A percentile compares a stretch with the other conserved stretches of the same genome.
These are phyloP conservation scores for Semaprochilodus insignis DNA, from an alignment of 2,797 vertebrate genomes.

Conservation along the genomic window DNA sequence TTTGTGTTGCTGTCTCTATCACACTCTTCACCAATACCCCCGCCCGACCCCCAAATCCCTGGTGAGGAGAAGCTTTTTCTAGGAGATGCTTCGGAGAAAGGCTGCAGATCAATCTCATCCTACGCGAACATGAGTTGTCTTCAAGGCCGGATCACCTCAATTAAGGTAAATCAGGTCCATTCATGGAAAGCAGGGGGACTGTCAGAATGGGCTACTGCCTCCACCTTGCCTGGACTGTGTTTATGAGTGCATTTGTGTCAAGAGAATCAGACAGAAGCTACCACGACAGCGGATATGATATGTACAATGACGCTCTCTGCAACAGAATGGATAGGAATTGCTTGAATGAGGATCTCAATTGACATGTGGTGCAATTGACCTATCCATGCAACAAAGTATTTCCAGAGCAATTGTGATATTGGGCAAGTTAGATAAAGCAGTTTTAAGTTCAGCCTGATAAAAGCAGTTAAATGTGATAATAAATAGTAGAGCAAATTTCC, in stretches of 20 bases:
- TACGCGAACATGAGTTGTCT: constrained; percentile 28
- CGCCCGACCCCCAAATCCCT: constrained; percentile 21
- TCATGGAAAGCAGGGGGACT: constrained; percentile 28
- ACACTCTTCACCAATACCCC: neutral
- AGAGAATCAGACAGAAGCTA: neutral
- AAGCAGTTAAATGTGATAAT: too few relatives aligned
- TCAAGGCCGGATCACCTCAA: constrained; percentile 50
- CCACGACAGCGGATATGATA: neutral
- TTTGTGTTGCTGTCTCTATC: constrained; percentile 27
- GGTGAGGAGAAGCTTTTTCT: constrained; percentile 34
- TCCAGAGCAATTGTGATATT: neutral
- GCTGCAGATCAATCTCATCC: constrained; percentile 39
- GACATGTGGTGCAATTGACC: neutral
- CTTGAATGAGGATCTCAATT: neutral
- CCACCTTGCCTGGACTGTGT: constrained; percentile 13
- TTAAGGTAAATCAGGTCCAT: constrained; percentile 54
- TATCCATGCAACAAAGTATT: neutral
- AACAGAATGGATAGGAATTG: neutral
- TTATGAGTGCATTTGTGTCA: neutral
- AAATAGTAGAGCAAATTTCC: neutral
- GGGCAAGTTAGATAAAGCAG: neutral
- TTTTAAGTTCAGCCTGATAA: too few relatives aligned
- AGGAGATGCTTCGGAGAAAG: constrained; percentile 30
- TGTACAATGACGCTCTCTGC: too few relatives aligned
- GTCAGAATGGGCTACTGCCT: constrained; percentile 25